Evolutionary conservation across 2,113 vertebrate species (phyloP).

Genomic region (Physeter macrocephalus): DNA sequence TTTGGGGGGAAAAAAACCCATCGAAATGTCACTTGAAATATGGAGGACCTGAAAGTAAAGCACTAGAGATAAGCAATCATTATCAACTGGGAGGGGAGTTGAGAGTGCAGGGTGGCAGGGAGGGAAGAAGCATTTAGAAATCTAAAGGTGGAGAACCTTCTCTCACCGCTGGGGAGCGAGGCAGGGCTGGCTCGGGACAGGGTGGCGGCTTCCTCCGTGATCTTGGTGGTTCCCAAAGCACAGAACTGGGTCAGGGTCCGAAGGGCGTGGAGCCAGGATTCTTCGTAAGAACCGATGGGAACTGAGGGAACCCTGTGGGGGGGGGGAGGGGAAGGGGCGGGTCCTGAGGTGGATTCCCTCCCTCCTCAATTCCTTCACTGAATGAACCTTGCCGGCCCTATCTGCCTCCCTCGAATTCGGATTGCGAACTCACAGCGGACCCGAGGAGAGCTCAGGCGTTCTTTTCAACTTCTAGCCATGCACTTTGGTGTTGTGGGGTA

Average conservation of each 20-base stretch:
- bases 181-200: rapidly evolving
- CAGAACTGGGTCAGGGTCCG: neutral
- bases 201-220: rapidly evolving
- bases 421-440: rapidly evolving
- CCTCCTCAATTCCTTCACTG: neutral
- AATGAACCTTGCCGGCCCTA: neutral
- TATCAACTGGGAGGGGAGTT: neutral
- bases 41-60: neutral
- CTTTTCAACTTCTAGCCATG: neutral
- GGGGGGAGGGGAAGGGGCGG: too few species aligned
- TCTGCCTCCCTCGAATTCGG: neutral
- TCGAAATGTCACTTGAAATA: neutral
- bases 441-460: rapidly evolving
- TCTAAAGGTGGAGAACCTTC: neutral
- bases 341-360: neutral
- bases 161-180: neutral
- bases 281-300: neutral
- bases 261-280: neutral
- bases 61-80: neutral
- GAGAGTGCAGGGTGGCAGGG: rapidly evolving
- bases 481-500: neutral
- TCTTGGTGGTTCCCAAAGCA: neutral
- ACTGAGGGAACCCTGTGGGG: neutral
- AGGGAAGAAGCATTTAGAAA: neutral
- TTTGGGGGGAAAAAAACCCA: neutral